These are phyloP conservation scores for Parnassius orleans DNA, from an alignment of 2,888 invertebrate genomes.

Conservation along the genomic window DNA sequence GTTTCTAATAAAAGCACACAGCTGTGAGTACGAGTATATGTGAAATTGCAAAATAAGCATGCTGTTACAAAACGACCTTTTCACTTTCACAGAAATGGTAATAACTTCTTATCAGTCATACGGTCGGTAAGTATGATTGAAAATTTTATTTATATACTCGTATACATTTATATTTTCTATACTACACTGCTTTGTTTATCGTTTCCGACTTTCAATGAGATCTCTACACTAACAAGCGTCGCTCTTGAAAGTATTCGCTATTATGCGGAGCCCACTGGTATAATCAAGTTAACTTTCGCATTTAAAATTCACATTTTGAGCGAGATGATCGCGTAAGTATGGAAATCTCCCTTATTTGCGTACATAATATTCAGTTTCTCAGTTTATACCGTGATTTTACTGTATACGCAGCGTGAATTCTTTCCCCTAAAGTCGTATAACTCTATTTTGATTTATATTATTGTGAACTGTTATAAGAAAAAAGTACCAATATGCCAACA, in stretches of 20 bases:
- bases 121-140: constrained; percentile 55
- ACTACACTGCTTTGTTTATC: constrained; percentile 58
- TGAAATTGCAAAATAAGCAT: constrained; percentile 4
- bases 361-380: constrained; percentile 13
- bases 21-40: too few relatives aligned
- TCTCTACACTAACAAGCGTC: constrained; percentile 54
- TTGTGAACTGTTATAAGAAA: too few relatives aligned
- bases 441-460: too few relatives aligned
- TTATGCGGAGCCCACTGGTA: constrained; percentile 50
- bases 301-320: constrained; percentile 54
- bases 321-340: constrained; percentile 62
- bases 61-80: constrained; percentile 34
- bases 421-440: too few relatives aligned
- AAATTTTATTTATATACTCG: constrained; percentile 59
- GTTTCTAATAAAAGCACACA: too few relatives aligned
- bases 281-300: constrained; percentile 53
- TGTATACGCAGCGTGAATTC: background rate
- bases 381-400: background rate
- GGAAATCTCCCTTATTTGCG: constrained; percentile 38
- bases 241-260: constrained; percentile 54
- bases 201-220: constrained; percentile 38
- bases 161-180: constrained; percentile 58
- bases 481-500: too few relatives aligned
- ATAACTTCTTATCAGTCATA: constrained; percentile 53
- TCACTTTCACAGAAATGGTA: constrained; percentile 48